Conservation (phyloP, 2,888 invertebrate species). For the Stenichneumon culpator region DNA sequence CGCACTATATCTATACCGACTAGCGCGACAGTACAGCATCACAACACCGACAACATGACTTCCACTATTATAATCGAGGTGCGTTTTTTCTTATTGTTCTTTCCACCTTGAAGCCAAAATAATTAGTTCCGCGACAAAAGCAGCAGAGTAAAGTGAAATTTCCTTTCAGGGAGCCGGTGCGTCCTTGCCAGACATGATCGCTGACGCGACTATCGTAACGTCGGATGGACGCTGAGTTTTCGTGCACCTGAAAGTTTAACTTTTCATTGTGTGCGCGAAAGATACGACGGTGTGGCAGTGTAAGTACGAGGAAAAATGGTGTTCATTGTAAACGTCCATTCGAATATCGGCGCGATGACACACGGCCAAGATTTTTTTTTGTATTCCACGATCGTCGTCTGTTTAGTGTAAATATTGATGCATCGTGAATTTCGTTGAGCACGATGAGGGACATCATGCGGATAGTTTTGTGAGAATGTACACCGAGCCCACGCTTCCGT, state of each 20-base stretch:
- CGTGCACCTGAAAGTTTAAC: conserved; percentile 40
- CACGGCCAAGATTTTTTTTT: conserved; percentile 21
- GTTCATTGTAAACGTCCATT: conserved; percentile 31
- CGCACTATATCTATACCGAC: conserved; percentile 79
- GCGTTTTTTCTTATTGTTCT: conserved; percentile 58
- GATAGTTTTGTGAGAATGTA: background rate
- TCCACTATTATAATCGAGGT: conserved; percentile 80
- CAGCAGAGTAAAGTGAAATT: conserved; percentile 4
- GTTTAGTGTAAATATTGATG: conserved; percentile 55
- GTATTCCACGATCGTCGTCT: conserved; percentile 20
- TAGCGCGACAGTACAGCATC: conserved; percentile 78
- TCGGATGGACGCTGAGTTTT: conserved; percentile 74
- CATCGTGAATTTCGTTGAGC: background rate
- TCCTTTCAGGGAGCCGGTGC: conserved; percentile 75
- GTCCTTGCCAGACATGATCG: conserved; percentile 78
- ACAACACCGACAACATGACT: conserved; percentile 79
- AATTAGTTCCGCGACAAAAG: background rate
- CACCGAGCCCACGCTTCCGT: background rate
- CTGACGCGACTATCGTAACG: conserved; percentile 77
- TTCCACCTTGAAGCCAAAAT: background rate
- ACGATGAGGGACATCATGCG: background rate
- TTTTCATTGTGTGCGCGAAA: conserved; percentile 38
- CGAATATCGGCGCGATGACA: conserved; percentile 22
- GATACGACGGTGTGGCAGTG: conserved; percentile 8
- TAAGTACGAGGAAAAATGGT: conserved; percentile 15